phyloP scores from a whole-genome alignment of 2,113 vertebrate genomes.

The Sceloporus undulatus region DNA sequence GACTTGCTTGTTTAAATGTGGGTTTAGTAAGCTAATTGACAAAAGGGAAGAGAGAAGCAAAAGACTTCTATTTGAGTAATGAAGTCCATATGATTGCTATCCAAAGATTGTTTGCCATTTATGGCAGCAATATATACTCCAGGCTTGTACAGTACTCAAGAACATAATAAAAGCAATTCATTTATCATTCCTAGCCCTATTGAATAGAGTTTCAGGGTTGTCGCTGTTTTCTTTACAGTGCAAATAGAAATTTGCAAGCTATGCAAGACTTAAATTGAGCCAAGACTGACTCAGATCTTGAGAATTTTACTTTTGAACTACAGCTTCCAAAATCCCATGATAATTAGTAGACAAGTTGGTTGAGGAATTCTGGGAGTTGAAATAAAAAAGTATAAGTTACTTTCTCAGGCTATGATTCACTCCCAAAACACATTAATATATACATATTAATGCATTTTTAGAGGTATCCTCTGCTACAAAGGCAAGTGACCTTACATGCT shows the following conservation, averaged over 20 bases:
- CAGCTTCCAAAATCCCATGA: no score
- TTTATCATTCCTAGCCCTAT: neutral
- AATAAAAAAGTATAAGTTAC: no score
- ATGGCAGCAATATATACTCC: neutral
- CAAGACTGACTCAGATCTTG: neutral
- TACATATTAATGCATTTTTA: neutral
- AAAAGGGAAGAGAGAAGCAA: neutral
- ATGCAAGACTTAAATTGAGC: neutral
- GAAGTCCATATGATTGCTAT: accelerated
- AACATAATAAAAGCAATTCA: neutral
- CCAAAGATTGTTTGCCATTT: neutral
- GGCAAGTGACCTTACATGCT: neutral
- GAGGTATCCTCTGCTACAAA: neutral
- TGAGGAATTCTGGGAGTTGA: no score
- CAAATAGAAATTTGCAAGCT: constrained; percentile 6
- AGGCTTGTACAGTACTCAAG: neutral
- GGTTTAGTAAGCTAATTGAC: constrained; percentile 7
- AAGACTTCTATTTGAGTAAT: neutral
- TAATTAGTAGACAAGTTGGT: no score
- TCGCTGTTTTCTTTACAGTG: neutral
- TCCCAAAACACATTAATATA: neutral
- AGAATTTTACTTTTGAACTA: no score
- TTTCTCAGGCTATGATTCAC: no score
- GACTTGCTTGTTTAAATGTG: constrained; percentile 24
- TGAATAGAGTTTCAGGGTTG: neutral